phyloP scores from a whole-genome alignment of 2,888 invertebrate genomes.

The Idaea straminata region DNA sequence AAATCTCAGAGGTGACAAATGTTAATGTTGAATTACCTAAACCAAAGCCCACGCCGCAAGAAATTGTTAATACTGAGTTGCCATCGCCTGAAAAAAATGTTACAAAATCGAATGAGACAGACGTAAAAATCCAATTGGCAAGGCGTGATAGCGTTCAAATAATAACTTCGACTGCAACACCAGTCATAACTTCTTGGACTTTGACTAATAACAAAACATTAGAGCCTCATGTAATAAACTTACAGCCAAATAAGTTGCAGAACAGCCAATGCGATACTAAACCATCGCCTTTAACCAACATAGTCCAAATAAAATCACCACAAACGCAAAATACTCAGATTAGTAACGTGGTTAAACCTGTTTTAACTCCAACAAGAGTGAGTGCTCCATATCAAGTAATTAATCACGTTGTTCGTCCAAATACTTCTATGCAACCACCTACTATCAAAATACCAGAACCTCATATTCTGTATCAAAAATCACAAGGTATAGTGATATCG shows the following conservation, averaged over 20 bases:
- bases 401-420: constrained; percentile 63
- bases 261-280: constrained; percentile 61
- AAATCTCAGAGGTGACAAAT: constrained; percentile 12
- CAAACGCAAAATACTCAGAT: constrained; percentile 50
- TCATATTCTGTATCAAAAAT: constrained; percentile 71
- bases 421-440: constrained; percentile 78
- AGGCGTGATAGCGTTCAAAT: constrained; percentile 58
- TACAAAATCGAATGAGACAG: constrained; percentile 48
- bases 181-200: constrained; percentile 81
- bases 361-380: constrained; percentile 56
- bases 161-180: constrained; percentile 66
- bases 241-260: constrained; percentile 45
- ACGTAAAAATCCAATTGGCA: constrained; percentile 54
- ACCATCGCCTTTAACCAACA: constrained; percentile 62
- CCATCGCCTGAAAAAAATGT: constrained; percentile 45
- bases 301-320: constrained; percentile 66
- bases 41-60: constrained; percentile 5
- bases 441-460: constrained; percentile 84
- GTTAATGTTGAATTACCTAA: constrained; percentile 13
- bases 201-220: constrained; percentile 69
- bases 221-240: constrained; percentile 63
- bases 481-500: constrained; percentile 69
- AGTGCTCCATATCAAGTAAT: constrained; percentile 69
- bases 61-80: constrained; percentile 6
- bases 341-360: constrained; percentile 54